Evolutionary conservation across 1,140 invertebrate species (phyloP), one percentile per base, ranked within the genome.

Genomic region (Drosophila nebulosa): DNA sequence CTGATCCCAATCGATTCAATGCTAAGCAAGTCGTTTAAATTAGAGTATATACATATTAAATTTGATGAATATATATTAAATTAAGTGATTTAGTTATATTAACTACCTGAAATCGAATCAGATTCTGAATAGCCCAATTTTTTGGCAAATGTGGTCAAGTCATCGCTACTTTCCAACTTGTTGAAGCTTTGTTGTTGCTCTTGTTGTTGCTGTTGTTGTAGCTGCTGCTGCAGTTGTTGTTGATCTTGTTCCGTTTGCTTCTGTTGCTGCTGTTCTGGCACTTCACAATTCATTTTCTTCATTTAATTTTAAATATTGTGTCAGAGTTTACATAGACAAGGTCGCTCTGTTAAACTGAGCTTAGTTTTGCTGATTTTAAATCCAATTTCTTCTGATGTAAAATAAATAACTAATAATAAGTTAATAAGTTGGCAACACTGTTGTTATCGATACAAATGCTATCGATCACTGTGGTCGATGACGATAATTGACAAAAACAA

Each of bases 41-140:
- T n/a, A n/a, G n/a, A n/a, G n/a, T n/a, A n/a, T n/a, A n/a, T n/a
- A n/a, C n/a, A n/a, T n/a, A n/a, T n/a, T n/a, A n/a, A n/a, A n/a
- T n/a, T n/a, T n/a, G n/a, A n/a, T n/a, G n/a, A n/a, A n/a, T n/a
- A n/a, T n/a, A n/a, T n/a, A n/a, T n/a, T n/a, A n/a, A n/a, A n/a
- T n/a, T n/a, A n/a, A n/a, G n/a, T n/a, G n/a, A n/a, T n/a, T n/a
- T n/a, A n/a, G n/a, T n/a, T n/a, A n/a, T n/a, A n/a, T n/a, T n/a
- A n/a, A n/a, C n/a, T n/a, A n/a, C n/a, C n/a, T n/a, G n/a, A n/a
- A n/a, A n/a, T n/a, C n/a, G n/a, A n/a, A n/a, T n/a, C n/a, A n/a
- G n/a, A n/a, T n/a, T n/a, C n/a, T n/a, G n/a, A n/a, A n/a, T 98
- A 99, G 9, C 98, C 98, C 42, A 99, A 92, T 92, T 98, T 98